Base-by-base conservation (phyloP, 1,140 invertebrate species). In the Pentalonia nigronervosa region DNA sequence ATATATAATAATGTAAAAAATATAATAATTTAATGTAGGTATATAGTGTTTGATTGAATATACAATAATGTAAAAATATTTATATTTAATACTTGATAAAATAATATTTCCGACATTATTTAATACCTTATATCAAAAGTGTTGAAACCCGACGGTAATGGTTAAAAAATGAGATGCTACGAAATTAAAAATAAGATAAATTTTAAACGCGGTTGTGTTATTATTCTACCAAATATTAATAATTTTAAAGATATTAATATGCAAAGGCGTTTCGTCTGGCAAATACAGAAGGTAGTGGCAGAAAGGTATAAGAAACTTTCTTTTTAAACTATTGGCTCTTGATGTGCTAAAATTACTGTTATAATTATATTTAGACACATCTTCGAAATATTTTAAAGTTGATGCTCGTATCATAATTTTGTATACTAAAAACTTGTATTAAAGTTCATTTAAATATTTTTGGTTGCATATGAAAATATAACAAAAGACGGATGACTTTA, bases 201-300 rank as follows among this genome's bases (percentile, higher is more conserved):
- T 50, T 53, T 88, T n/a, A 48, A 50, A 88, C n/a, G n/a, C 3
- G 11, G n/a, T 34, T 23, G n/a, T 48, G 48, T 86, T 41, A 86
- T 86, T 86, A 86, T 86, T 47, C 45, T n/a, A 86, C 84, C n/a
- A 34, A 88, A 88, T 50, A 88, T 89, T 41, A 56, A 89, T 89
- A 9, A 36, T 89, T 89, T 89, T 56, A 36, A 56, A 88, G n/a
- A 88, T 88, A 34, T 88, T 53, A 23, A 25, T n/a, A 36, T 23
- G 11, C 23, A 36, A 56, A 89, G 41, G 7, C 36, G 23, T 56
- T 48, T 25, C n/a, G 45, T 34, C 86, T 48, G 86, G 14, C 2
- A 17, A 21, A 30, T 47, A 30, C n/a, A 9, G 30, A n/a, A 48
- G 41, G 41, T n/a, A 50, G 6, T 9, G 30, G 1, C 45, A 34